A percentile compares a stretch with the other conserved stretches of the same genome.
Conservation (phyloP, 2,797 vertebrate species). For the Allobates femoralis region DNA sequence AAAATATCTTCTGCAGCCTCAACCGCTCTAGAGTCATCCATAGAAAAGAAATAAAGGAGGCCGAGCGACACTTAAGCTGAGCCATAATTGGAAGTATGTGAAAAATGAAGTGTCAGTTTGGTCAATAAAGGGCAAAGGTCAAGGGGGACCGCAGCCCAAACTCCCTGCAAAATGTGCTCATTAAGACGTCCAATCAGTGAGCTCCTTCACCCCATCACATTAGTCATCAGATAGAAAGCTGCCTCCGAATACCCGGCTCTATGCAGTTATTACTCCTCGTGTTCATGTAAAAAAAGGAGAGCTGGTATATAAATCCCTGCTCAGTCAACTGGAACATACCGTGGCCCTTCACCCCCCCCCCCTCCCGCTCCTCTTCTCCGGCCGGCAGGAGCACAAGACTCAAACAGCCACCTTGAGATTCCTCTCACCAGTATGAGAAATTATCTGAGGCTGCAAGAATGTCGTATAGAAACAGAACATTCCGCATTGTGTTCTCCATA, state of each 20-base stretch:
- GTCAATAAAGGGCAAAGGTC: slow-evolving; percentile 98
- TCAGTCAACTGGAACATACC: slow-evolving; percentile 87
- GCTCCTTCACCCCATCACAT: slow-evolving; percentile 84
- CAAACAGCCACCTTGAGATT: slow-evolving; percentile 83
- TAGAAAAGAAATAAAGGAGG: slow-evolving; percentile 79
- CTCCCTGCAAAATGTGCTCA: slow-evolving; percentile 89
- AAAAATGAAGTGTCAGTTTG: slow-evolving; percentile 98
- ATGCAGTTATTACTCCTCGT: slow-evolving; percentile 79
- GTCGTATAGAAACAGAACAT: slow-evolving; percentile 12
- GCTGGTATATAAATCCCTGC: slow-evolving; percentile 85
- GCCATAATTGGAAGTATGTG: slow-evolving; percentile 95
- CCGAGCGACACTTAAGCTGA: slow-evolving; percentile 81
- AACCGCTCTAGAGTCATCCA: slow-evolving; percentile 73
- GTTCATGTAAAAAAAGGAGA: slow-evolving; percentile 73
- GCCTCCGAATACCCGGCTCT: slow-evolving; percentile 75
- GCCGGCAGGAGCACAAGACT: slow-evolving; percentile 79
- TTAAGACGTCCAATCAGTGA: slow-evolving; percentile 92
- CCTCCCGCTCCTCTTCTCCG: slow-evolving; percentile 54
- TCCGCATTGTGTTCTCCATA: neutral
- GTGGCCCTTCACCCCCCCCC: slow-evolving; percentile 72
- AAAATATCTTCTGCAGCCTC: slow-evolving; percentile 80
- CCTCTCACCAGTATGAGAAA: slow-evolving; percentile 86
- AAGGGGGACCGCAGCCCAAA: slow-evolving; percentile 87
- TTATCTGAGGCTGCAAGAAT: slow-evolving; percentile 82
- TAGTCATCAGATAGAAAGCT: slow-evolving; percentile 86